phyloP scores from a whole-genome alignment of 2,113 vertebrate species.

The Microcebus ravelobensis region DNA sequence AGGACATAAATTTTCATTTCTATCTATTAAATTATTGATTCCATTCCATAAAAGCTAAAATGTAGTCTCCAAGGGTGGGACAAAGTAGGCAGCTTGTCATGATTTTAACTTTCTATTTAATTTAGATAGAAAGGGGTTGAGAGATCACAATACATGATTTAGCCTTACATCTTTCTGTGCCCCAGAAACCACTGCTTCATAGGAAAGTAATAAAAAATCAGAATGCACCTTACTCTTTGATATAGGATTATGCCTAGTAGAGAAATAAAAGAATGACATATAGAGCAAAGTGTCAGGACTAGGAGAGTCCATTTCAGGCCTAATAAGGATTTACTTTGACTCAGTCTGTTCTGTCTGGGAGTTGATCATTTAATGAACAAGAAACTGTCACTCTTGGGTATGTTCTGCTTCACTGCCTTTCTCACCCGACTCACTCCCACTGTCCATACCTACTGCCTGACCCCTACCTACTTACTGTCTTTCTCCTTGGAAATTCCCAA shows the following conservation, averaged over 20 bases:
- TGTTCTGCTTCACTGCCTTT: neutral
- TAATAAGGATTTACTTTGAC: constrained; percentile 50
- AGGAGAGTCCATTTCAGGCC: constrained; percentile 33
- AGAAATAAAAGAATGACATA: constrained; percentile 52
- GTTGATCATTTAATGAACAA: constrained; percentile 60
- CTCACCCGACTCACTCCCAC: neutral
- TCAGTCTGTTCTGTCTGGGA: constrained; percentile 17
- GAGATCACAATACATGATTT: neutral
- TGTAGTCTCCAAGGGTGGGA: neutral
- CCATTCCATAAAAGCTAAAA: constrained; percentile 53
- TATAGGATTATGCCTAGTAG: constrained; percentile 31
- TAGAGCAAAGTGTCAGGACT: constrained; percentile 17
- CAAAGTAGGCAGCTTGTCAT: neutral
- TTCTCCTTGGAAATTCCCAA: constrained; percentile 49
- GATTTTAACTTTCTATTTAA: constrained; percentile 35
- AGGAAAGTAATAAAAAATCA: constrained; percentile 48
- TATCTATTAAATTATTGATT: constrained; percentile 62
- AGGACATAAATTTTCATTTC: constrained; percentile 62
- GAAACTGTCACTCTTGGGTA: constrained; percentile 39
- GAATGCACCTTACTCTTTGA: neutral
- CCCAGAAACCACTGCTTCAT: neutral
- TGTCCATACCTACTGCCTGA: constrained; percentile 6
- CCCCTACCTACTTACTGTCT: neutral
- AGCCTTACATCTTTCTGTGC: neutral
- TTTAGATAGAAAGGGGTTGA: neutral